Evolutionary conservation across 1,140 invertebrate species (phyloP).

Genomic region (Drosophila arizonae): DNA sequence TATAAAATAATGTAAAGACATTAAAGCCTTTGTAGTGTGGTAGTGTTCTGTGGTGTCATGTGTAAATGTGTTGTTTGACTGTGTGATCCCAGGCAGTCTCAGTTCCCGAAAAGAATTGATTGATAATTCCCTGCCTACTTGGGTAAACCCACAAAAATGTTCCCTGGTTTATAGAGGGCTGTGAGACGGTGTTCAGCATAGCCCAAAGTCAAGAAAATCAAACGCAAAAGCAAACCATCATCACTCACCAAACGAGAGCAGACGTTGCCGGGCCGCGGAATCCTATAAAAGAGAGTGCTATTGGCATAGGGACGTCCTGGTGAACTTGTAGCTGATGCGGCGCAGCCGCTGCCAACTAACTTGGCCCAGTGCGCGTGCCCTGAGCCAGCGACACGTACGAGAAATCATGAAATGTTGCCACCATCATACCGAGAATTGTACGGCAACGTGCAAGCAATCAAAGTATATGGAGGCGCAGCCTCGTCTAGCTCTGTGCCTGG

Average conservation of each 20-base stretch:
- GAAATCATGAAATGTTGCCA: constrained; percentile 82
- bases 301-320: constrained; percentile 50
- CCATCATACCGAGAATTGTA: constrained; percentile 81
- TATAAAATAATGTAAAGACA: too few relatives aligned
- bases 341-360: constrained; percentile 26
- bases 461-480: constrained; percentile 59
- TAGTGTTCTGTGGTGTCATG: not conserved
- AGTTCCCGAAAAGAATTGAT: constrained; percentile 9
- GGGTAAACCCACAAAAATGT: not conserved
- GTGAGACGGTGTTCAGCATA: too few relatives aligned
- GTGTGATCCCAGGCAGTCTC: not conserved
- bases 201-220: not conserved
- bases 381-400: constrained; percentile 70
- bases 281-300: constrained; percentile 57
- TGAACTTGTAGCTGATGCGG: constrained; percentile 29
- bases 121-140: constrained; percentile 59
- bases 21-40: not conserved
- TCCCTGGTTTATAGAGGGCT: not conserved
- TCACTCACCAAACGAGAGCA: constrained; percentile 74
- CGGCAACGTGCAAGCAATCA: constrained; percentile 81
- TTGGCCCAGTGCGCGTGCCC: constrained; percentile 59
- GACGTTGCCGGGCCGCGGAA: constrained; percentile 16
- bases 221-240: constrained; percentile 58
- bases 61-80: not conserved
- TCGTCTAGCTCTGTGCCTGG: constrained; percentile 16